Conservation (phyloP, 1,140 invertebrate genomes). For the Drosophila sulfurigaster region DNA sequence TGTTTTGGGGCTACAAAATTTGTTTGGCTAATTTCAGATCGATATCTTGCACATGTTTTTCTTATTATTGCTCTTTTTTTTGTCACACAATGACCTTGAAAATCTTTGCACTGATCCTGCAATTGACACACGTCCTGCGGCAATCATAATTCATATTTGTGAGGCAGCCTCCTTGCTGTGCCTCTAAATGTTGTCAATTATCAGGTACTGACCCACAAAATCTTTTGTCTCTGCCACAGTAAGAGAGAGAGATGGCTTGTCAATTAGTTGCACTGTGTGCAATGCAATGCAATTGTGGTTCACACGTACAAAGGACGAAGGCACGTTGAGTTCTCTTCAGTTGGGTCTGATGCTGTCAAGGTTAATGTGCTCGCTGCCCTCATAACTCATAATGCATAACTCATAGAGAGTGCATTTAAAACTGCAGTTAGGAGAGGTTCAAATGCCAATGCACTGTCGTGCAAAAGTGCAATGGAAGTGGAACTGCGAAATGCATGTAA, state of each 20-base stretch:
- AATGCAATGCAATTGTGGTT: conserved; percentile 57
- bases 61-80: conserved; percentile 57
- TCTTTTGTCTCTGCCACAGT: conserved; percentile 5
- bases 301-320: conserved; percentile 54
- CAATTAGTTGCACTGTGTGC: conserved; percentile 57
- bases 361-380: conserved; percentile 55
- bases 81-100: conserved; percentile 72
- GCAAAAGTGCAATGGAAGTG: conserved; percentile 25
- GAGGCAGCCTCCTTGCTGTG: conserved; percentile 52
- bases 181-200: conserved; percentile 58
- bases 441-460: conserved; percentile 55
- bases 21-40: conserved; percentile 68
- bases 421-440: conserved; percentile 22
- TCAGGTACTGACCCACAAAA: conserved; percentile 30
- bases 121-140: conserved; percentile 76
- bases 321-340: conserved; percentile 23
- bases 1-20: conserved; percentile 50
- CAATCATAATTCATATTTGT: conserved; percentile 81
- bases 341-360: conserved; percentile 35
- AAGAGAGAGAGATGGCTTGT: conserved; percentile 7
- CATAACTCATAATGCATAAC: conserved; percentile 19
- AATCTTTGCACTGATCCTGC: conserved; percentile 35
- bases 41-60: conserved; percentile 29
- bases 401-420: too few relatives aligned
- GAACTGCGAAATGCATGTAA: conserved; percentile 38